Percentiles rank a stretch among this genome's conserved stretches.
phyloP scores from a whole-genome alignment of 2,113 vertebrate genomes.

The Melanerpes aurifrons region DNA sequence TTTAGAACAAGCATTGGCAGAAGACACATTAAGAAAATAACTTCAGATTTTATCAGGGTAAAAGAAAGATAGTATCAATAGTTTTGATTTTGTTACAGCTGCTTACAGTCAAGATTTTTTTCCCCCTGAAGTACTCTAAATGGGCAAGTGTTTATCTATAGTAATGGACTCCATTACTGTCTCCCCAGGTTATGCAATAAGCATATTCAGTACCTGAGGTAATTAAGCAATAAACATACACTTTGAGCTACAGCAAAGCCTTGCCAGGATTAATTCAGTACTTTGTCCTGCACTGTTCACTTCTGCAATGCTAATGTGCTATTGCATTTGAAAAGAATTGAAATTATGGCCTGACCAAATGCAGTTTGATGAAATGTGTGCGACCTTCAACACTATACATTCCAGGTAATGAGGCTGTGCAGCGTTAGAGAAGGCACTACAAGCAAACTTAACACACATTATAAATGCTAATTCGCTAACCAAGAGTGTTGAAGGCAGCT shows the following conservation, averaged over 20 bases:
- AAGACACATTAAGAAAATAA: neutral
- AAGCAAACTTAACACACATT: neutral
- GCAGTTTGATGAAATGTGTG: neutral
- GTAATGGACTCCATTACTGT: conserved; percentile 58
- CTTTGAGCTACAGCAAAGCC: conserved; percentile 34
- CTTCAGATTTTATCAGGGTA: neutral
- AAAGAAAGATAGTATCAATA: conserved; percentile 25
- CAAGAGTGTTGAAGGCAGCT: neutral
- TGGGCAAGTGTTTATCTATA: conserved; percentile 63
- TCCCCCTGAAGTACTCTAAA: conserved; percentile 42
- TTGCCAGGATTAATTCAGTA: conserved; percentile 39
- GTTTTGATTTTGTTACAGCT: conserved; percentile 48
- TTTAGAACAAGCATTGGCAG: conserved; percentile 18
- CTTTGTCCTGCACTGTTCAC: neutral
- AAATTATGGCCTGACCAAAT: neutral
- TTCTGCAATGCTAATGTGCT: neutral
- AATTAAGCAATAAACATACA: conserved; percentile 66
- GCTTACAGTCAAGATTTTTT: conserved; percentile 51
- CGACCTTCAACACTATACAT: neutral
- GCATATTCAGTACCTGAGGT: conserved; percentile 54
- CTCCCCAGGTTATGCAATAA: conserved; percentile 39
- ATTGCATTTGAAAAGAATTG: conserved; percentile 18
- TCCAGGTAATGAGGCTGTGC: neutral
- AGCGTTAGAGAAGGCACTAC: neutral
- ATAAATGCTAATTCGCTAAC: neutral